Conservation (phyloP, 2,888 invertebrate genomes). For the Chesias legatella region DNA sequence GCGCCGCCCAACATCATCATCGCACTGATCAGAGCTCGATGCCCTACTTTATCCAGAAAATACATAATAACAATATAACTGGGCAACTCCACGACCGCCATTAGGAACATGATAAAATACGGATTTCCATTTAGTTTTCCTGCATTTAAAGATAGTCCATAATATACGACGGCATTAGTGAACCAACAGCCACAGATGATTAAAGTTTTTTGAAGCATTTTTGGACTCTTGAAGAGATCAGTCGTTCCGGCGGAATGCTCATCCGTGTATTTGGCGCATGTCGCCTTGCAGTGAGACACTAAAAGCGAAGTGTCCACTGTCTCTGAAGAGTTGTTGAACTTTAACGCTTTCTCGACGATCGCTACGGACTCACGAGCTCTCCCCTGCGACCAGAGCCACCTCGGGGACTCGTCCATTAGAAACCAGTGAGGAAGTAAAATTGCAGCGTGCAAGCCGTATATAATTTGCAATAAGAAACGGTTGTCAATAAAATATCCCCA, state of each 20-base stretch:
- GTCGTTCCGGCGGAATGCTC: slow-evolving; percentile 81
- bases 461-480: slow-evolving; percentile 86
- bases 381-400: slow-evolving; percentile 94
- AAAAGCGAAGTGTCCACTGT: slow-evolving; percentile 83
- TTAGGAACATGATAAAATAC: slow-evolving; percentile 87
- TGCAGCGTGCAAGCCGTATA: slow-evolving; percentile 87
- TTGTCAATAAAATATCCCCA: slow-evolving; percentile 90
- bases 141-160: slow-evolving; percentile 89
- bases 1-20: slow-evolving; percentile 90
- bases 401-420: slow-evolving; percentile 92
- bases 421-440: slow-evolving; percentile 89
- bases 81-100: slow-evolving; percentile 90
- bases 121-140: slow-evolving; percentile 90
- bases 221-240: slow-evolving; percentile 89
- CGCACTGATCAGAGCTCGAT: slow-evolving; percentile 87
- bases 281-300: slow-evolving; percentile 82
- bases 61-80: slow-evolving; percentile 87
- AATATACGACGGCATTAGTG: slow-evolving; percentile 91
- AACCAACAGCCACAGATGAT: slow-evolving; percentile 93
- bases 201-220: slow-evolving; percentile 87
- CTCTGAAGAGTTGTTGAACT: slow-evolving; percentile 83
- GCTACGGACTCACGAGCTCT: slow-evolving; percentile 86
- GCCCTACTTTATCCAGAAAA: slow-evolving; percentile 87
- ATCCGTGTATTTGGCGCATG: slow-evolving; percentile 65
- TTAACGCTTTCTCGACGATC: slow-evolving; percentile 87